These are phyloP conservation scores for Gonatopus flavifemur DNA, from an alignment of 1,140 invertebrate species.

Conservation along the genomic window DNA sequence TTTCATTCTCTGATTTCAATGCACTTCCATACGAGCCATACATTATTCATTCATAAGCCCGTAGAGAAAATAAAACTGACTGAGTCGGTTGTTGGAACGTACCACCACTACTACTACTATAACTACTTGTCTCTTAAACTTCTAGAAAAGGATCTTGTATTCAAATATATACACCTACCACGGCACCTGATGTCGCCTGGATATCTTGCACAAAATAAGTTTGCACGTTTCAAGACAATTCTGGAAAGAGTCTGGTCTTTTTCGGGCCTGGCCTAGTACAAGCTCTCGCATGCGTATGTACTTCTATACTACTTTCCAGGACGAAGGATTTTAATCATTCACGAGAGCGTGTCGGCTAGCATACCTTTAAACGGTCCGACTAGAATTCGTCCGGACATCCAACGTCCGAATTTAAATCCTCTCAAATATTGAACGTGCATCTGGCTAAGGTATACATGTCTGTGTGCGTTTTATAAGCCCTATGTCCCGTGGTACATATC, in stretches of 20 bases:
- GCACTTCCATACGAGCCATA: no score
- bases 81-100: no score
- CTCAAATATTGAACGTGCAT: slow-evolving; percentile 54
- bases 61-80: no score
- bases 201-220: slow-evolving; percentile 36
- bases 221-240: slow-evolving; percentile 49
- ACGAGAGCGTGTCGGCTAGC: slow-evolving; percentile 45
- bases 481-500: not conserved
- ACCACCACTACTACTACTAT: no score
- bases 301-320: slow-evolving; percentile 23
- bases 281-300: slow-evolving; percentile 18
- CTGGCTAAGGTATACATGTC: slow-evolving; percentile 17
- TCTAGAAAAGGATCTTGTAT: no score
- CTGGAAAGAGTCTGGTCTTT: slow-evolving; percentile 38
- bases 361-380: slow-evolving; percentile 50
- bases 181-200: slow-evolving; percentile 27
- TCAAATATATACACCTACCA: no score
- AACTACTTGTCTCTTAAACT: no score
- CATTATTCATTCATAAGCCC: no score
- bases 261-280: no score
- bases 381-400: slow-evolving; percentile 54
- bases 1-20: no score
- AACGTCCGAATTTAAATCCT: slow-evolving; percentile 55
- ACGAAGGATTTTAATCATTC: slow-evolving; percentile 49
- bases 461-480: slow-evolving; percentile 8